A percentile compares a stretch with the other conserved stretches of the same genome.
phyloP scores from a whole-genome alignment of 37 sponge, comb jelly and placozoan genomes.

The Axinella damicornis region DNA sequence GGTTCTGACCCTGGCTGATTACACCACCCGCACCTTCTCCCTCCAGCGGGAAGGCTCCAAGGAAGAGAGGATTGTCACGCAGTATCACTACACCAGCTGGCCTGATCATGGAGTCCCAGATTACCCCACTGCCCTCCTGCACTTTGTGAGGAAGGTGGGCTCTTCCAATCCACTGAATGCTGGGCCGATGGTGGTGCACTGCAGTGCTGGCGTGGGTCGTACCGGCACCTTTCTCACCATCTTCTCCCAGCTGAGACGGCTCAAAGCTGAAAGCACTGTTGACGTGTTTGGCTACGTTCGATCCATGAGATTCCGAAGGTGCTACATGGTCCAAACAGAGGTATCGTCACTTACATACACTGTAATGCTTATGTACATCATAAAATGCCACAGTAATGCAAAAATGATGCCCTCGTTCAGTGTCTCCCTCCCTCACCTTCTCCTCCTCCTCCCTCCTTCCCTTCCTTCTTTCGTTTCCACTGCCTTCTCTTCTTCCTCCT shows the following conservation, averaged over 20 bases:
- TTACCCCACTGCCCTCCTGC: constrained; percentile 83
- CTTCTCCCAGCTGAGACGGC: constrained; percentile 65
- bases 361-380: neutral
- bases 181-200: constrained; percentile 95
- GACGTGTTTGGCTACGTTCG: constrained; percentile 80
- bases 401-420: neutral
- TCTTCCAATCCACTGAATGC: constrained; percentile 56
- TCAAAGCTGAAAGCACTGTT: constrained; percentile 53
- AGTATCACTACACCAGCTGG: constrained; percentile 94
- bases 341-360: constrained; percentile 40
- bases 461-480: neutral
- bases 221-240: constrained; percentile 95
- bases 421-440: neutral
- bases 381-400: neutral
- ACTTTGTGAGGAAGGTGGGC: constrained; percentile 78
- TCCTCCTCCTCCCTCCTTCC: neutral
- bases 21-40: constrained; percentile 85
- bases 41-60: constrained; percentile 43
- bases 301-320: constrained; percentile 71
- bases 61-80: constrained; percentile 79
- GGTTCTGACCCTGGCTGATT: constrained; percentile 73
- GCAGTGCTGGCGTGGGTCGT: constrained; percentile 98
- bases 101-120: constrained; percentile 96
- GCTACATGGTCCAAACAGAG: constrained; percentile 95
- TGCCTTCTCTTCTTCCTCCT: too few species aligned